A percentile compares a stretch with the other conserved stretches of the same genome.
These are phyloP conservation scores for Oligia fasciuncula DNA, from an alignment of 2,888 invertebrate species.

Conservation along the genomic window DNA sequence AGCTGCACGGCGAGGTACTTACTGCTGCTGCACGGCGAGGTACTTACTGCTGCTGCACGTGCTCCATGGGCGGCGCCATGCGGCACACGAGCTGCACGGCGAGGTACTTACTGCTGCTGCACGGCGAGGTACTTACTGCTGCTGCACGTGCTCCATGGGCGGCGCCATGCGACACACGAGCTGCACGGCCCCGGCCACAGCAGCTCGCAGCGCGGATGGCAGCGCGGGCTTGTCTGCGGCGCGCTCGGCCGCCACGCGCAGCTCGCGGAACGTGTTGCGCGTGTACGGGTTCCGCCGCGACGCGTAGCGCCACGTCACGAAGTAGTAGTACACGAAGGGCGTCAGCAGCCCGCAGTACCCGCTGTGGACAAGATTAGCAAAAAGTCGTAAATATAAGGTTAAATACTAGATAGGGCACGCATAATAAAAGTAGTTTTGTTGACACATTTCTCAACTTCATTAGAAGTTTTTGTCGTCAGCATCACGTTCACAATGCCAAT, in stretches of 20 bases:
- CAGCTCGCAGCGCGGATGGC: conserved; percentile 91
- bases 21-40: conserved; percentile 89
- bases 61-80: conserved; percentile 92
- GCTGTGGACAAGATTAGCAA: conserved; percentile 87
- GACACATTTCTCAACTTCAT: neutral
- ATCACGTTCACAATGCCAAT: neutral
- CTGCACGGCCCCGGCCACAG: conserved; percentile 91
- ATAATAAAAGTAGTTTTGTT: neutral
- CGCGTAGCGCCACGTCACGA: conserved; percentile 96
- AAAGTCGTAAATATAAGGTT: neutral
- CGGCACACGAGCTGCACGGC: conserved; percentile 93
- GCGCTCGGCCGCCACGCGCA: conserved; percentile 93
- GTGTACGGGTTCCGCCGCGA: conserved; percentile 99
- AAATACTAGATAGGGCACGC: neutral
- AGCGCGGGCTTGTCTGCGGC: conserved; percentile 92
- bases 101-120: conserved; percentile 77
- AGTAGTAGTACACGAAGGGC: conserved; percentile 99
- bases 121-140: conserved; percentile 86
- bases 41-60: conserved; percentile 74
- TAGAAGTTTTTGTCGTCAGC: neutral
- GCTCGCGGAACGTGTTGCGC: conserved; percentile 97
- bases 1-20: conserved; percentile 90
- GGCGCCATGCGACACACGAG: conserved; percentile 95
- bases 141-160: conserved; percentile 80
- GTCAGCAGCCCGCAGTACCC: conserved; percentile 97